Percentiles rank a stretch among this genome's conserved stretches.
phyloP scores from a whole-genome alignment of 2,888 invertebrate species.

The Drosophila nigricruria region DNA sequence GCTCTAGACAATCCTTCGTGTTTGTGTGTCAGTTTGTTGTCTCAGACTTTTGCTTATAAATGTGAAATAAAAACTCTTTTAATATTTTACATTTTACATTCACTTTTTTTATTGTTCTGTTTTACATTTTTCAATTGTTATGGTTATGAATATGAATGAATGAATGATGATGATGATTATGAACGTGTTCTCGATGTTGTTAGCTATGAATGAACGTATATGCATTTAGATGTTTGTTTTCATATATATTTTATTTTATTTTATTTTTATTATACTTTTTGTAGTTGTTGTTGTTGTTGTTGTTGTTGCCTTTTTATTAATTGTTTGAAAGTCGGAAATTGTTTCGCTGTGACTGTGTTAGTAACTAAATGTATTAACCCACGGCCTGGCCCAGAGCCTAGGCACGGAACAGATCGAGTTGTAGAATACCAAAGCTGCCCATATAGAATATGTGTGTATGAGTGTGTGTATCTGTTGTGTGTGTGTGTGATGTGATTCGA shows the following conservation, averaged over 20 bases:
- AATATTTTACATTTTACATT: constrained; percentile 78
- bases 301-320: constrained; percentile 59
- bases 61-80: constrained; percentile 24
- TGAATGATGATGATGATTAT: constrained; percentile 76
- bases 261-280: constrained; percentile 22
- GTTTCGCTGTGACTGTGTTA: constrained; percentile 61
- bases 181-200: constrained; percentile 65
- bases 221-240: constrained; percentile 44
- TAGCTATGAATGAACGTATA: constrained; percentile 68
- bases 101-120: constrained; percentile 77
- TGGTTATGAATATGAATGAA: constrained; percentile 78
- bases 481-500: constrained; percentile 31
- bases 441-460: constrained; percentile 47
- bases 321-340: constrained; percentile 63
- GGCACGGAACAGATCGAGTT: constrained; percentile 64
- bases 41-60: constrained; percentile 38
- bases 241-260: constrained; percentile 32
- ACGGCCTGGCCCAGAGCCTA: constrained; percentile 47
- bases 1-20: background rate
- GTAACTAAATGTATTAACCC: constrained; percentile 65
- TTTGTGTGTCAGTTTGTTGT: constrained; percentile 49
- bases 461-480: constrained; percentile 40
- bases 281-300: constrained; percentile 48
- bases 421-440: constrained; percentile 76
- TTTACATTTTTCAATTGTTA: constrained; percentile 78